phyloP scores from a whole-genome alignment of 1,140 invertebrate species.

The Bombus confusus region DNA sequence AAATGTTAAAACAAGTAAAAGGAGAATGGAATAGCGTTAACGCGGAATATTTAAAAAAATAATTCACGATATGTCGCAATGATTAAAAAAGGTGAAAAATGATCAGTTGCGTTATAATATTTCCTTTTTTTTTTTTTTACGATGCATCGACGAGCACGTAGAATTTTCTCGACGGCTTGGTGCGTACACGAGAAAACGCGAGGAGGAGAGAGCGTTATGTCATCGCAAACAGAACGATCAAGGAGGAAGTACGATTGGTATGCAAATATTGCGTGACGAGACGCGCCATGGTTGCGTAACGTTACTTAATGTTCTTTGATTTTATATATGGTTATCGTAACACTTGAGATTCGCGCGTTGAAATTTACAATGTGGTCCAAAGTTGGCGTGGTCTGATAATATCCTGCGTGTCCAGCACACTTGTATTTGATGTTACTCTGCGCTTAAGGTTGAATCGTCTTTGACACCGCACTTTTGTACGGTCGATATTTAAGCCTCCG shows the following conservation, averaged over 20 bases:
- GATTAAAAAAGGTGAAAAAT: too few relatives aligned
- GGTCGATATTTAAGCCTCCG: neutral
- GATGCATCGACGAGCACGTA: too few relatives aligned
- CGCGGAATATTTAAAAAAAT: too few relatives aligned
- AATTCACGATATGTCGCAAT: too few relatives aligned
- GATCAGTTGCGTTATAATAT: too few relatives aligned
- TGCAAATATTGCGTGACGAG: constrained; percentile 35
- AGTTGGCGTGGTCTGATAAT: neutral
- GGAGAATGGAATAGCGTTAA: too few relatives aligned
- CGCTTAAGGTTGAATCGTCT: neutral
- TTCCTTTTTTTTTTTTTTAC: too few relatives aligned
- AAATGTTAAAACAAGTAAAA: too few relatives aligned
- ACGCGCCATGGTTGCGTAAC: constrained; percentile 13
- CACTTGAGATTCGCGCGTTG: neutral
- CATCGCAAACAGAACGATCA: constrained; percentile 14
- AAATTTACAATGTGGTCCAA: constrained; percentile 20
- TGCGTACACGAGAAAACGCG: neutral
- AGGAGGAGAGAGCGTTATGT: constrained; percentile 21
- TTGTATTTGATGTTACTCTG: neutral
- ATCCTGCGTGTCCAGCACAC: neutral
- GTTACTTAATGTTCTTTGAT: constrained; percentile 16
- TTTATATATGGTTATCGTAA: constrained; percentile 39
- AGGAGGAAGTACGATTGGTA: constrained; percentile 26
- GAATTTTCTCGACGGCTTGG: neutral
- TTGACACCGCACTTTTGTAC: neutral